Evolutionary conservation across 2,113 vertebrate species (phyloP), one percentile per base, ranked within the genome.

Genomic region (Sander vitreus): DNA sequence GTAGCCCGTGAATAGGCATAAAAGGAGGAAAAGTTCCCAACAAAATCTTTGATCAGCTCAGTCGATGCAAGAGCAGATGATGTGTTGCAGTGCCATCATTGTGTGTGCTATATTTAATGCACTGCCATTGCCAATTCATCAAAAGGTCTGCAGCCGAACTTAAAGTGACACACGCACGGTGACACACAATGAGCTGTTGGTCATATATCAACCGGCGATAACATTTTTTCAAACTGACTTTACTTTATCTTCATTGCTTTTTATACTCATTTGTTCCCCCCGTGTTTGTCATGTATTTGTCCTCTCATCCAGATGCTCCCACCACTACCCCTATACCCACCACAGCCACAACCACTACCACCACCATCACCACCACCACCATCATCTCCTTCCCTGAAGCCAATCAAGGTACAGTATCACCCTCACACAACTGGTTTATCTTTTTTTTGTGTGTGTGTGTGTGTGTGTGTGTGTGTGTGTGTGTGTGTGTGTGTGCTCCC

Each of bases 261-360:
- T 87, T 91, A 33, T 89, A 73, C 85, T 93, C 91, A 93, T 95
- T 90, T 88, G 67, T 89, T 81, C 82, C 51, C 53, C 67, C 21
- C 83, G 77, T 92, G 91, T 95, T 89, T 95, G 90, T 94, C 90
- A 84, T 94, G 90, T 93, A 88, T 93, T 88, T 95, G 93, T 95
- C 92, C 93, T 93, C 78, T 92, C 95, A 95, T 94, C 86, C 94
- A 96, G 95, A 96, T 95, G 95, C 95, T 88, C 95, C 88, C 93
- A 95, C 95, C 91, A 96, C 95, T 76, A 94, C 95, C 94, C 95
- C 92, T 93, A 92, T 79, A 94, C 94, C 95, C 94, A 96, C 94
- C 90, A 94, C 94, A 85, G 91, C 95, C 91, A 91, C 95, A 89
- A 90, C 93, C 90, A 85, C 89, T 88, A 94, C 92, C 85, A 87